Percentiles rank a stretch among this genome's conserved stretches.
Evolutionary conservation across 2,113 vertebrate species (phyloP).

Genomic region (Cinclus mexicanus): DNA sequence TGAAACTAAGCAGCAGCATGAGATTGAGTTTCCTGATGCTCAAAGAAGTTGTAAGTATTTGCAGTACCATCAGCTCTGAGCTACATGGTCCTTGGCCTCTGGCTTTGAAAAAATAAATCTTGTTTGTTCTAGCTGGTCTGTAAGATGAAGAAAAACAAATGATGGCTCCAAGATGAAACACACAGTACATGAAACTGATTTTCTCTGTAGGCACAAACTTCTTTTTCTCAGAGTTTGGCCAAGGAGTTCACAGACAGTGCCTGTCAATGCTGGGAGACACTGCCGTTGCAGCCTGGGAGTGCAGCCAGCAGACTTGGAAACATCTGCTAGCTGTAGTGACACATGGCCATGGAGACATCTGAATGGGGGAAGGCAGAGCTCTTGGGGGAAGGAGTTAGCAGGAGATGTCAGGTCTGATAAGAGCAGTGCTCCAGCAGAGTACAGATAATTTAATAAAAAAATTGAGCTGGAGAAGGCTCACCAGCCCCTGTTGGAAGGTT

Average conservation of each 20-base stretch:
- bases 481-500: neutral
- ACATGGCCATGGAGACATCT: neutral
- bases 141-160: slow-evolving; percentile 30
- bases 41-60: slow-evolving; percentile 31
- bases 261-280: slow-evolving; percentile 33
- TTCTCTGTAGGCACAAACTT: slow-evolving; percentile 23
- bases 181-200: slow-evolving; percentile 7
- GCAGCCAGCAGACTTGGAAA: slow-evolving; percentile 61
- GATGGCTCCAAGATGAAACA: slow-evolving; percentile 46
- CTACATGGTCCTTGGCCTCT: neutral
- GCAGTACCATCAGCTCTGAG: slow-evolving; percentile 30
- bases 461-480: neutral
- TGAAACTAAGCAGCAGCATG: slow-evolving; percentile 44
- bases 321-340: slow-evolving; percentile 46
- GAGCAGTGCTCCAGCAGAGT: neutral
- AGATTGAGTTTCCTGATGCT: slow-evolving; percentile 13
- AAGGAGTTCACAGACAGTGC: slow-evolving; percentile 59
- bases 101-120: slow-evolving; percentile 56
- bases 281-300: slow-evolving; percentile 42
- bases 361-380: neutral
- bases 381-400: neutral
- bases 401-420: neutral
- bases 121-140: slow-evolving; percentile 34
- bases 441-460: neutral
- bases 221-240: slow-evolving; percentile 51